A percentile compares a stretch with the other conserved stretches of the same genome.
These are phyloP conservation scores for Sinotaia quadrata DNA, from an alignment of 2,888 invertebrate species.

Conservation along the genomic window DNA sequence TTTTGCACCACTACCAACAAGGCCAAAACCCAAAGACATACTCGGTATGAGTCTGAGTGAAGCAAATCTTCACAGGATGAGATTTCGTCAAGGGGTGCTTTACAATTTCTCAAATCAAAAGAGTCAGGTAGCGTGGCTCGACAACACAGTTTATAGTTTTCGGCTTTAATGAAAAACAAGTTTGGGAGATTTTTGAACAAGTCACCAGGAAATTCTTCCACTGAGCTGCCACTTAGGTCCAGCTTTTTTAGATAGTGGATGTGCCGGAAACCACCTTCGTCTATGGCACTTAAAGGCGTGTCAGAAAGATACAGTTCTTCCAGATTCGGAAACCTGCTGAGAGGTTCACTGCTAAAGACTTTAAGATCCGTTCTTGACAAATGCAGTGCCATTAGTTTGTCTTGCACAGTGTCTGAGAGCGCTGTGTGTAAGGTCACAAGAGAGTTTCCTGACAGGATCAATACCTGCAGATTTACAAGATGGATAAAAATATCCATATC, in stretches of 20 bases:
- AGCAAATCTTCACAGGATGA: constrained; percentile 31
- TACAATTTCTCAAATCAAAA: constrained; percentile 11
- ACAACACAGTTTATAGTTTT: constrained; percentile 29
- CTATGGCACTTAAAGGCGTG: background rate
- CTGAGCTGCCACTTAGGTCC: constrained; percentile 13
- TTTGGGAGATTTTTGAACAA: constrained; percentile 1
- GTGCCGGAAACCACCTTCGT: constrained; percentile 1
- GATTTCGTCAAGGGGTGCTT: constrained; percentile 24
- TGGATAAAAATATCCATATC: background rate
- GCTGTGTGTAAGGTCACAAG: background rate
- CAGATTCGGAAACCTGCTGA: background rate
- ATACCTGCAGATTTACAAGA: background rate
- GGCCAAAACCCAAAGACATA: constrained; percentile 27
- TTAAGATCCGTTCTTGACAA: constrained; percentile 3
- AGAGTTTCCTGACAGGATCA: constrained; percentile 13
- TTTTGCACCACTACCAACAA: constrained; percentile 20
- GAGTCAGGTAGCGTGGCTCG: constrained; percentile 1
- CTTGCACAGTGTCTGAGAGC: background rate
- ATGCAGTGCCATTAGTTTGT: background rate
- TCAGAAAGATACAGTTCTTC: constrained; percentile 6
- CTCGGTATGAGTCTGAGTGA: constrained; percentile 11
- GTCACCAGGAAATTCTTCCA: constrained; percentile 3
- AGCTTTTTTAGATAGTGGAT: background rate
- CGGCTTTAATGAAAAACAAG: constrained; percentile 1
- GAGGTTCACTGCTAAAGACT: background rate